Base-by-base conservation (phyloP, 1,140 invertebrate genomes). In the Pinna nobilis region DNA sequence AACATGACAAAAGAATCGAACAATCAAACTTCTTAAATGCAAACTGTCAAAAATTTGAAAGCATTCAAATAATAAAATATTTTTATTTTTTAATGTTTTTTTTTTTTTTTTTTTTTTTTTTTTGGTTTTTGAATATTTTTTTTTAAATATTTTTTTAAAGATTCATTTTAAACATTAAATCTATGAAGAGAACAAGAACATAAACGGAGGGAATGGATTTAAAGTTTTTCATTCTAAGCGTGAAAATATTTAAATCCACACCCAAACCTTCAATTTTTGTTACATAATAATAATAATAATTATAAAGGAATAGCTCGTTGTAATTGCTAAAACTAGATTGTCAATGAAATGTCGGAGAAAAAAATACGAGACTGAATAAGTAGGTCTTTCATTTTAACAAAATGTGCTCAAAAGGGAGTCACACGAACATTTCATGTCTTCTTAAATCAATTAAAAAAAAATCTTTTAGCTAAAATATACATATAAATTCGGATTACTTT, bases 321-420 rank as follows among this genome's bases (percentile, higher is more conserved):
- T 84, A 74, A 82, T 70, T 72, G 71, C 77, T 82, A 78, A 82
- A 85, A 82, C 83, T 80, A 85, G 83, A 85, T 84, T 83, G 78
- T 83, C 82, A 50, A 66, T 55, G 69, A 75, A 63, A 74, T 70
- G 72, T 70, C 76, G 66, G 68, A 33, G 50, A 69, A 72, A 81
- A 74, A 37, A 72, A 67, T 64, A 44, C 51, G 68, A 77, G 67
- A 77, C 67, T 81, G 74, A 77, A 74, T 78, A 79, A 67, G 73
- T 77, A 71, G 74, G n/a, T n/a, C n/a, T n/a, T n/a, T n/a, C n/a
- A 61, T 60, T 74, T 41, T 69, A 51, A 70, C 71, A 73, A 74
- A 81, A 67, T 68, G 76, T 77, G 82, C 84, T 87, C 86, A 87
- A 87, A 86, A 87, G 86, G 86, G 82, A 86, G 83, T 77, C 79